Evolutionary conservation across 2,113 vertebrate genomes (phyloP), one percentile per base, ranked within the genome.

Genomic region (Labrus mixtus): DNA sequence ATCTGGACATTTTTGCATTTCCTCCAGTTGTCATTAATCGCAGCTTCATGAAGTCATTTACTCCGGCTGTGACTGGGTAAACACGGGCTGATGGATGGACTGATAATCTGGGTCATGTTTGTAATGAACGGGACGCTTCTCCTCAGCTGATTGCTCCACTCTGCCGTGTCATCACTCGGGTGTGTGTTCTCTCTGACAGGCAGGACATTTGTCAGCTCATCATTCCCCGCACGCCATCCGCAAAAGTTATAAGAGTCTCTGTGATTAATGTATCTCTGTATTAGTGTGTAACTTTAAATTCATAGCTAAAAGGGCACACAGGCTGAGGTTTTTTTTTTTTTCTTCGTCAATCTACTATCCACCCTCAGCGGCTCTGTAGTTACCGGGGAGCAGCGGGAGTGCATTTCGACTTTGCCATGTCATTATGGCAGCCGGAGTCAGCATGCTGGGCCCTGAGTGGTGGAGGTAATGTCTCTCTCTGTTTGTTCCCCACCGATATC

Each of bases 381-480:
- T 89, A 89, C 76, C 51, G 4, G 45, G 71, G 79, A 88, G 54
- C 87, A 75, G 78, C 73, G 1, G 88, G 81, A 79, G 83, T 36
- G 45, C 70, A 69, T 87, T 74, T 88, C 25, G 71, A 53, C 71
- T 73, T 82, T 73, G 79, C 74, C 41, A 29, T 82, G 86, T 80
- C 84, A 86, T 90, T 89, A 84, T 68, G 72, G 78, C 13, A 46
- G 72, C 79, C 53, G 41, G 43, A 82, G 79, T 85, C 60, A 67
- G 72, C 81, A 39, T 0, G 73, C 86, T 72, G 83, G 58, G 84
- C 71, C 74, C 76, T 78, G 79, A 84, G 79, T 78, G 65, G 80
- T 65, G 72, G 60, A 82, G 79, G 79, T 78, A 87, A 90, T 84
- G 86, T 87, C 78, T 90, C 17, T 9, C 68, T 88, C 84, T 70